Evolutionary conservation across 35 echinoderm and acorn worm genomes (phyloP), one percentile per base, ranked within the genome.

Genomic region (Diadema setosum): DNA sequence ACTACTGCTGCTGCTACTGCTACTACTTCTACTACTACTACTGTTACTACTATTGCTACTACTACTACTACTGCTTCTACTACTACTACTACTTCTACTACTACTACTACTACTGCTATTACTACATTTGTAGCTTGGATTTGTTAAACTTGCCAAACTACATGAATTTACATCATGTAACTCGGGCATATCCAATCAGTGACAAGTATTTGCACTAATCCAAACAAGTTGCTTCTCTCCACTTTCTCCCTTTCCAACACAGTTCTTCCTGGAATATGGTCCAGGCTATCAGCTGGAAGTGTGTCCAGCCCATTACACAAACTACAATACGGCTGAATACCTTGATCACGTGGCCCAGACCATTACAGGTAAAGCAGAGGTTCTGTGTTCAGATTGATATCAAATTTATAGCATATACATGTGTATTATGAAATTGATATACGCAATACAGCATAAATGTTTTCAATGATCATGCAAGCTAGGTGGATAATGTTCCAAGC

Each of bases 181-280:
- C n/a, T n/a, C n/a, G n/a, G n/a, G n/a, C n/a, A n/a, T n/a, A n/a
- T n/a, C n/a, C n/a, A n/a, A n/a, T n/a, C n/a, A n/a, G n/a, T n/a
- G n/a, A n/a, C n/a, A n/a, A n/a, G n/a, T n/a, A n/a, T n/a, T n/a
- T n/a, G n/a, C n/a, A n/a, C n/a, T n/a, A n/a, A n/a, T n/a, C n/a
- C n/a, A n/a, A n/a, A n/a, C n/a, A n/a, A n/a, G n/a, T n/a, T 64
- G 42, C 37, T 1, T 61, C 23, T 42, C 1, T 64, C 7, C 24
- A 16, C 65, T 33, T 70, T 20, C 4, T 46, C 63, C 8, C 17
- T 24, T 75, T 81, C 48, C 31, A 26, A 17, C 18, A 3, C 85
- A 97, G 94, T 93, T 88, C 52, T 97, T 97, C 76, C 46, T 93
- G 67, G 94, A 97, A 33, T 97, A 97, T 83, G 94, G 94, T 30